Conservation (phyloP, 1,140 invertebrate genomes). For the Branchinecta lynchi region DNA sequence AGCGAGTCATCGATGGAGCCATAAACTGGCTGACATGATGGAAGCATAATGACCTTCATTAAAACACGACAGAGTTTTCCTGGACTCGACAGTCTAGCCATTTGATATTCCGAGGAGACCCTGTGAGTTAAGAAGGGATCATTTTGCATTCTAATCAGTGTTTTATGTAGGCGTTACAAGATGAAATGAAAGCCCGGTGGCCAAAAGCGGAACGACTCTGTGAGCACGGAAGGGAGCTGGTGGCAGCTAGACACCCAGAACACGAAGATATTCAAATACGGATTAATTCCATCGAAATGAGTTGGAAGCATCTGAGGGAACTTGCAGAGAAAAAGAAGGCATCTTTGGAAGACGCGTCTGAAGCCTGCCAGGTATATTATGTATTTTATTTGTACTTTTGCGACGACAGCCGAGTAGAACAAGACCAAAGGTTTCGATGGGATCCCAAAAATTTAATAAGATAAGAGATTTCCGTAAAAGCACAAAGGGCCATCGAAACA, state of each 20-base stretch:
- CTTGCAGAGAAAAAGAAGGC: conserved; percentile 63
- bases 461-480: too few relatives aligned
- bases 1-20: too few relatives aligned
- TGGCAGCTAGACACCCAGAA: conserved; percentile 57
- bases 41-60: too few relatives aligned
- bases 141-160: too few relatives aligned
- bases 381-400: conserved; percentile 19
- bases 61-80: too few relatives aligned
- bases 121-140: too few relatives aligned
- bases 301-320: conserved; percentile 71
- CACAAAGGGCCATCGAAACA: too few relatives aligned
- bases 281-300: conserved; percentile 60
- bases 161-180: conserved; percentile 46
- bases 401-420: neutral
- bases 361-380: conserved; percentile 59
- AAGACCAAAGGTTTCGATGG: too few relatives aligned
- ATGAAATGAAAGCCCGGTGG: conserved; percentile 74
- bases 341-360: conserved; percentile 79
- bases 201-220: conserved; percentile 61
- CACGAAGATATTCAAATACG: conserved; percentile 56
- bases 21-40: too few relatives aligned
- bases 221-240: conserved; percentile 51
- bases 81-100: too few relatives aligned
- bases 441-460: too few relatives aligned
- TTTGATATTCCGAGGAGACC: too few relatives aligned